Conservation (phyloP, 1,140 invertebrate species). For the Calliphora vicina region DNA sequence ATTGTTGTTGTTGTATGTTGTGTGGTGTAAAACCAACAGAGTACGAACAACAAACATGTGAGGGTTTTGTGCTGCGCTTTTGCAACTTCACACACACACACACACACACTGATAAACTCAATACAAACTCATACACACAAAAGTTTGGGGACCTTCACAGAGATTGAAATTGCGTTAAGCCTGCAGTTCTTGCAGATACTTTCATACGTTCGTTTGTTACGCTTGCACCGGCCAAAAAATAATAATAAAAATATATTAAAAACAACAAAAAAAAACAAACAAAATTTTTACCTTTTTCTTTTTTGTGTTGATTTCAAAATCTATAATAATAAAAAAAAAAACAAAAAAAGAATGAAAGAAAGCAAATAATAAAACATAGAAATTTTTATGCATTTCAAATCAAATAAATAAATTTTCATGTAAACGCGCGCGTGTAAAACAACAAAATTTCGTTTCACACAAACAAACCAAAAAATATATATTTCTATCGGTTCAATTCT, state of each 20-base stretch:
- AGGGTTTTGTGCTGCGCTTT: conserved; percentile 27
- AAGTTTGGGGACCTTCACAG: conserved; percentile 60
- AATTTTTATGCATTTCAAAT: too few species aligned
- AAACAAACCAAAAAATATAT: too few species aligned
- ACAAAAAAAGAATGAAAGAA: not conserved
- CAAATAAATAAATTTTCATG: not conserved
- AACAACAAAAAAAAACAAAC: not conserved
- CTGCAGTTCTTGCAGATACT: conserved; percentile 63
- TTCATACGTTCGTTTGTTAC: conserved; percentile 61
- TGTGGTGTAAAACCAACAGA: not conserved
- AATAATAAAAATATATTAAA: conserved; percentile 28
- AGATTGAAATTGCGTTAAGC: conserved; percentile 63
- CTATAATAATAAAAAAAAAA: not conserved
- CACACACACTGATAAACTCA: not conserved
- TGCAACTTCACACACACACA: conserved; percentile 22
- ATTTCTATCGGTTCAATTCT: not conserved
- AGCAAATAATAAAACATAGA: too few species aligned
- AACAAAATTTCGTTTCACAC: not conserved
- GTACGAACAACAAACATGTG: conserved; percentile 5
- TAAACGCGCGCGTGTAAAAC: not conserved
- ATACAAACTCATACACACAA: conserved; percentile 41
- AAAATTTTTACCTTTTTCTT: conserved; percentile 11
- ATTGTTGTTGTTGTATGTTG: not conserved
- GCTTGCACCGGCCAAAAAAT: conserved; percentile 48
- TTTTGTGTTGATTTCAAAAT: conserved; percentile 17